Evolutionary conservation across 2,888 invertebrate species (phyloP).

Genomic region (Clunio marinus): DNA sequence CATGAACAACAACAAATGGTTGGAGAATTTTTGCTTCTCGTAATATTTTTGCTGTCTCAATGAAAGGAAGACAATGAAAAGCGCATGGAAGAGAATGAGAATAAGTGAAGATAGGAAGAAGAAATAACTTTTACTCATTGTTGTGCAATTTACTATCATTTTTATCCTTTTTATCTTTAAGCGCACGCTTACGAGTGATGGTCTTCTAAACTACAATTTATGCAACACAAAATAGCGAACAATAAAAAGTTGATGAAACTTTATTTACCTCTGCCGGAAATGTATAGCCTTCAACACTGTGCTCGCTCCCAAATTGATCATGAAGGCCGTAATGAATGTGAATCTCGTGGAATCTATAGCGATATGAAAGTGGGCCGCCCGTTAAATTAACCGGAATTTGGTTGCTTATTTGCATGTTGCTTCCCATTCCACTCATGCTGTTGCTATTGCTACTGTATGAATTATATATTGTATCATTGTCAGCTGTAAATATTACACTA

Average conservation of each 20-base stretch:
- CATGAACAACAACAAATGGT: neutral
- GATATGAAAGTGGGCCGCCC: slow-evolving; percentile 92
- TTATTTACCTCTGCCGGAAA: slow-evolving; percentile 93
- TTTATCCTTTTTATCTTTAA: neutral
- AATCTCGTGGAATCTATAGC: slow-evolving; percentile 91
- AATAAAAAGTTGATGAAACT: neutral
- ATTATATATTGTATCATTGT: slow-evolving; percentile 64
- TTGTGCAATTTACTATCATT: slow-evolving; percentile 34
- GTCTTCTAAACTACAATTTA: slow-evolving; percentile 25
- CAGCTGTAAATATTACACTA: slow-evolving; percentile 86
- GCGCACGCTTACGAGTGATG: neutral
- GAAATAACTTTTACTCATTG: slow-evolving; percentile 22
- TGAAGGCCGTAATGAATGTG: slow-evolving; percentile 90
- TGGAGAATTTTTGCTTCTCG: too few species aligned
- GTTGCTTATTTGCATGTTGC: slow-evolving; percentile 48
- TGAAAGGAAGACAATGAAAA: neutral
- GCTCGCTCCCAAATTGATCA: slow-evolving; percentile 93
- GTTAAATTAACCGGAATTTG: slow-evolving; percentile 80
- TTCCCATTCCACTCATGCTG: slow-evolving; percentile 55
- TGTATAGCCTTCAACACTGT: slow-evolving; percentile 90
- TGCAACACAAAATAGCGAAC: neutral
- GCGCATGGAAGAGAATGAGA: neutral
- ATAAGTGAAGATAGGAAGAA: too few species aligned
- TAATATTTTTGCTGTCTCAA: neutral
- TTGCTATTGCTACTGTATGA: slow-evolving; percentile 46